phyloP scores from a whole-genome alignment of 2,888 invertebrate species.

The Idaea aversata region DNA sequence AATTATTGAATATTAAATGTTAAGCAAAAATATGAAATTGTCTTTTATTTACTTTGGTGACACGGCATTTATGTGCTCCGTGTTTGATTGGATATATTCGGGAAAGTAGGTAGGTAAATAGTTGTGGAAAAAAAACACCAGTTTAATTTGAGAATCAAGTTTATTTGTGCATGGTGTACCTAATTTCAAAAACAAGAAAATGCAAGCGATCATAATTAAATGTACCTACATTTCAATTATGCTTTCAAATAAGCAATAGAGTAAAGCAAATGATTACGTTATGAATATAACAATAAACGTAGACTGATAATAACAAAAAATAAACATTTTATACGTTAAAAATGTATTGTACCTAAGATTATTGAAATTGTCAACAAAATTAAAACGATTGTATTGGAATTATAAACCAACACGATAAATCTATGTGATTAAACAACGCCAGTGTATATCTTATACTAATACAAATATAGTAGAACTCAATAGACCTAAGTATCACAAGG shows the following conservation, averaged over 20 bases:
- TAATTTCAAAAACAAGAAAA: slow-evolving; percentile 24
- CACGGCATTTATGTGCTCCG: too few species aligned
- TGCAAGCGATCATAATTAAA: slow-evolving; percentile 19
- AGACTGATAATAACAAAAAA: not conserved
- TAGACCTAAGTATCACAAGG: too few species aligned
- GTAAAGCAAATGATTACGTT: slow-evolving; percentile 7
- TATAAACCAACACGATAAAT: slow-evolving; percentile 29
- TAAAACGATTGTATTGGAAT: slow-evolving; percentile 11
- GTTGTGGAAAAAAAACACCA: not conserved
- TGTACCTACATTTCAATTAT: not conserved
- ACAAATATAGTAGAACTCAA: slow-evolving; percentile 7
- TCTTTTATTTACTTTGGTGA: too few species aligned
- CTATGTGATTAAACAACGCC: slow-evolving; percentile 51
- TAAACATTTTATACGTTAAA: not conserved
- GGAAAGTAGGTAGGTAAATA: too few species aligned
- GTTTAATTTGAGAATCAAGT: slow-evolving; percentile 21
- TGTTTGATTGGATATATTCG: too few species aligned
- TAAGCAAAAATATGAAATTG: too few species aligned
- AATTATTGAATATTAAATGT: too few species aligned
- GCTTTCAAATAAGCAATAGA: slow-evolving; percentile 9
- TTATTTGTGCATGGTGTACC: slow-evolving; percentile 30
- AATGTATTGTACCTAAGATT: not conserved
- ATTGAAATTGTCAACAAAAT: slow-evolving; percentile 11
- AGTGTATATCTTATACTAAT: slow-evolving; percentile 39
- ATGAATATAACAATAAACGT: slow-evolving; percentile 9